Conservation (phyloP, 2,888 invertebrate species). For the Acleris laterana region DNA sequence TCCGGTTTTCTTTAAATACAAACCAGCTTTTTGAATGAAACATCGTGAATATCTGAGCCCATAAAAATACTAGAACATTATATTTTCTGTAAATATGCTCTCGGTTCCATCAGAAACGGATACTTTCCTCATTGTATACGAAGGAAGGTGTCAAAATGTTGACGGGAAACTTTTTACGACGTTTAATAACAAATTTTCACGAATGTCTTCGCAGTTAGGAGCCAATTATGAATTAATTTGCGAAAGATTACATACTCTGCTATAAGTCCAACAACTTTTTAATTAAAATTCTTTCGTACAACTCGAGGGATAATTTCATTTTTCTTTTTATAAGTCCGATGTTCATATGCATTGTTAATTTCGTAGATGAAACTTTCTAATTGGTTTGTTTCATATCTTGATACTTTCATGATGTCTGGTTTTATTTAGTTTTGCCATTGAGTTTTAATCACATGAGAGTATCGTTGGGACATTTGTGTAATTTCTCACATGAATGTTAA, state of each 20-base stretch:
- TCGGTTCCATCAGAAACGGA: not conserved
- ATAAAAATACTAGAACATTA: no score
- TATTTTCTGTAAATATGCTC: no score
- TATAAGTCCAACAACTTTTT: constrained; percentile 71
- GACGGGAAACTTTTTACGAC: constrained; percentile 12
- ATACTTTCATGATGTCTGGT: no score
- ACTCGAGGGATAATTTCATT: constrained; percentile 68
- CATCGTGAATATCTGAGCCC: no score
- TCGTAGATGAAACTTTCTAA: constrained; percentile 33
- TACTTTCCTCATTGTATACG: constrained; percentile 12
- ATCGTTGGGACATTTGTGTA: no score
- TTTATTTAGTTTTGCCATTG: no score
- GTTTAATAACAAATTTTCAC: constrained; percentile 43
- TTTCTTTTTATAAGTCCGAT: constrained; percentile 54
- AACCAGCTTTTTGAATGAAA: no score
- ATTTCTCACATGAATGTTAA: no score
- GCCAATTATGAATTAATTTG: constrained; percentile 77
- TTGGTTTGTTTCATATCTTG: constrained; percentile 27
- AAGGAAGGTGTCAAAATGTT: constrained; percentile 15
- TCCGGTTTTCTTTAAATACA: no score
- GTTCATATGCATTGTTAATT: constrained; percentile 42
- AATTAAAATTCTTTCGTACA: constrained; percentile 75
- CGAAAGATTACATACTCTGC: constrained; percentile 77
- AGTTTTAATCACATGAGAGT: no score
- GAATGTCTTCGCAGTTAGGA: constrained; percentile 53